A percentile compares a stretch with the other conserved stretches of the same genome.
Conservation (phyloP, 37 sponge, comb jelly and placozoan species). For the Beroe ovata region DNA sequence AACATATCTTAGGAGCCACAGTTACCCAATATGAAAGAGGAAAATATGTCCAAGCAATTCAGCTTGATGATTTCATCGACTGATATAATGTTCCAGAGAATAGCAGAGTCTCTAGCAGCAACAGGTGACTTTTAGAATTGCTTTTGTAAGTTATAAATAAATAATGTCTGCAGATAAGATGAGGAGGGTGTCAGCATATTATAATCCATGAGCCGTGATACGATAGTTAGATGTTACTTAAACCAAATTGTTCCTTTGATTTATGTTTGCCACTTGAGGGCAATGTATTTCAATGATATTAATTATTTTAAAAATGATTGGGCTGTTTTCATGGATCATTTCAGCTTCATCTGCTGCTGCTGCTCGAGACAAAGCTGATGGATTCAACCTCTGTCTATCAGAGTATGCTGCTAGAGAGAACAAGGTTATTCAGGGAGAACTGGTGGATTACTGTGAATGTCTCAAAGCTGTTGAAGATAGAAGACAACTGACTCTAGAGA, state of each 20-base stretch:
- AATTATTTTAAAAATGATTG: neutral
- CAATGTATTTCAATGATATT: no score
- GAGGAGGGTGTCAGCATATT: no score
- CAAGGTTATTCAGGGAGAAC: slow-evolving; percentile 28
- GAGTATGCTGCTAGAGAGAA: slow-evolving; percentile 34
- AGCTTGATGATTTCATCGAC: slow-evolving; percentile 3
- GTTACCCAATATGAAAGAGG: no score
- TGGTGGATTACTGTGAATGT: slow-evolving; percentile 64
- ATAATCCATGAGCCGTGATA: no score
- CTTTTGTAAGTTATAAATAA: no score
- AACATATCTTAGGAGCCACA: no score
- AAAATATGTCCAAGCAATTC: neutral
- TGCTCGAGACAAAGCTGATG: slow-evolving; percentile 42
- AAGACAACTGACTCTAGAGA: slow-evolving; percentile 9
- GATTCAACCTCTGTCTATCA: slow-evolving; percentile 45
- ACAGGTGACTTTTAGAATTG: slow-evolving; percentile 14
- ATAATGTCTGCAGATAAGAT: no score
- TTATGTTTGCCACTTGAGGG: no score
- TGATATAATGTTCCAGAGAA: slow-evolving; percentile 37
- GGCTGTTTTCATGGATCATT: neutral
- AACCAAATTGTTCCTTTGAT: no score
- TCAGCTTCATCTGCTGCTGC: slow-evolving; percentile 46
- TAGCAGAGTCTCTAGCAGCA: neutral
- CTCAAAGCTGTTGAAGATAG: slow-evolving; percentile 53
- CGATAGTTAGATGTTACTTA: no score